These are phyloP conservation scores for Isichthys henryi DNA, from an alignment of 2,113 vertebrate genomes.

Conservation along the genomic window DNA sequence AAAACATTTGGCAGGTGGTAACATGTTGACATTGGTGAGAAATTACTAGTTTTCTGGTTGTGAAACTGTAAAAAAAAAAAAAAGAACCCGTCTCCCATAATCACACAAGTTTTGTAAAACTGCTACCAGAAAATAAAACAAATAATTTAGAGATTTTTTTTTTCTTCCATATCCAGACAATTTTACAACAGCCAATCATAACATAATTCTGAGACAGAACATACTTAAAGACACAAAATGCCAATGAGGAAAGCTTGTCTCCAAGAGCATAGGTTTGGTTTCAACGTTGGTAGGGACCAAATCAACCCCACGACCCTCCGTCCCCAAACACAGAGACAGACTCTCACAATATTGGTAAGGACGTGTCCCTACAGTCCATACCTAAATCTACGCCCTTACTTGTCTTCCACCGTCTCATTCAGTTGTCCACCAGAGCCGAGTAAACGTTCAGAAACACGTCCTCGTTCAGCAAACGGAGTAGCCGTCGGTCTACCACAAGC, in stretches of 20 bases:
- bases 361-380: background rate
- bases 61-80: background rate
- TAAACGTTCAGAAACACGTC: background rate
- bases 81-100: background rate
- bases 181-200: background rate
- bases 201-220: background rate
- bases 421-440: background rate
- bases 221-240: conserved; percentile 8
- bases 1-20: background rate
- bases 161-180: background rate
- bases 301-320: background rate
- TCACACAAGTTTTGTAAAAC: background rate
- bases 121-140: background rate
- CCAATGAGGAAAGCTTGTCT: background rate
- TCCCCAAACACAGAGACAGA: background rate
- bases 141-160: background rate
- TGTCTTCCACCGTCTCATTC: background rate
- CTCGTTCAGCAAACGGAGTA: background rate
- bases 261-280: background rate
- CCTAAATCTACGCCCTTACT: background rate
- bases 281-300: background rate
- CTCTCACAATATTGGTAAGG: background rate
- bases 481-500: background rate
- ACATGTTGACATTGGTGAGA: background rate
- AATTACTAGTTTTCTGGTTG: background rate